Evolutionary conservation across 2,888 invertebrate species (phyloP), one percentile per base, ranked within the genome.

Genomic region (Tetanocera ferruginea): DNA sequence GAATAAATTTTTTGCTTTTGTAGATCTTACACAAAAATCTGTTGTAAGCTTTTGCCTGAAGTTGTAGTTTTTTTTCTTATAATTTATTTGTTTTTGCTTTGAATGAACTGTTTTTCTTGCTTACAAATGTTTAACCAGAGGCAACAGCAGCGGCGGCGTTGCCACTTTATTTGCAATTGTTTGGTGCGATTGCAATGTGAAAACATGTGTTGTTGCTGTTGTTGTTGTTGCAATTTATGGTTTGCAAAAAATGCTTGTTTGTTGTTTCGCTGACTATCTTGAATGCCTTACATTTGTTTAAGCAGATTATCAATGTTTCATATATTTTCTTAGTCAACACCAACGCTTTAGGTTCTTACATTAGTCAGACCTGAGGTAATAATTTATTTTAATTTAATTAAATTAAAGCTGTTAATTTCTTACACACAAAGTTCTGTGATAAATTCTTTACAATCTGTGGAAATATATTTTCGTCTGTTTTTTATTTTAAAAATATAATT

Each of bases 91-190:
- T 37, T 37, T 37, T 49, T 51, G 0, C 51, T 51, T 69, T 23
- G 49, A 51, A 49, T 69, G 69, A 49, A 17, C 9, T 49, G 49
- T 69, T 69, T 11, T 28, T 19, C 69, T 51, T 51, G 69, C 49
- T 49, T 5, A 51, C 28, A 69, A 69, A 49, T 69, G 51, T 69
- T 51, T 51, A 51, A 69, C 69, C 25, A 69, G 51, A 17, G 67
- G 67, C 67, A n/a, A 34, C 23, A 51, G 28, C 51, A 19, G 43
- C 67, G 8, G 34, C 34, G 49, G 51, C 51, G 69, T 51, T 69
- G 69, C 69, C 69, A 69, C 69, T 69, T 69, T 51, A 69, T 69
- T 69, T 28, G 69, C 51, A 31, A 69, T 69, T 69, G 69, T 69
- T 51, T 51, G 49, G 2, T 43, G 9, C 9, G 69, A 51, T 49